Evolutionary conservation across 2,797 vertebrate genomes (phyloP), one percentile per base, ranked within the genome.

Genomic region (Sebastes hopkinsi): DNA sequence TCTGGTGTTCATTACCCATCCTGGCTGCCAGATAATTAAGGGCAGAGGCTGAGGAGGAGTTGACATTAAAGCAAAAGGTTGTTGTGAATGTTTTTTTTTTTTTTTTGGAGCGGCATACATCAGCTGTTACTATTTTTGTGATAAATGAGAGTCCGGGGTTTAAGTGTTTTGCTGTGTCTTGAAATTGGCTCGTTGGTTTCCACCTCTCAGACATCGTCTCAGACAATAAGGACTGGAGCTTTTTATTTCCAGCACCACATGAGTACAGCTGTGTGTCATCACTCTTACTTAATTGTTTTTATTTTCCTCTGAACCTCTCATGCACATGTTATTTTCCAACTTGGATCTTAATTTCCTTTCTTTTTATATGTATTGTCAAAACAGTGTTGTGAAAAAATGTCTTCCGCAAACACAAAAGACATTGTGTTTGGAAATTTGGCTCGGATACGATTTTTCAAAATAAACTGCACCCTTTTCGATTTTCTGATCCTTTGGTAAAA

Each of bases 1-100:
- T 77, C 52, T 27, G 61, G 66, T 80, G 82, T 87, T 93, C 85
- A 86, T 91, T 91, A 89, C 73, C 59, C 32, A 4, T 62, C 72
- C 30, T 32, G 77, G 36, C 82, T 81, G 76, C 30, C 36, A 52
- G 80, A 81, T 91, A 87, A 89, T 89, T 85, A 87, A 80, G 79
- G 74, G 71, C 80, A 79, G 72, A 85, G 52, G 61, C 64, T 64
- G 20, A 50, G 46, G 46, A 50, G 73, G 29, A 74, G 52, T 52
- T 79, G 78, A 88, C 76, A 85, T 83, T 71, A 83, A 55, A 68
- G 73, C 81, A 81, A 82, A 82, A 88, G 88, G 67, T 79, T 87
- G 67, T 79, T 86, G 56, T 69, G 46, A 77, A 81, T 80, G 77
- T 11, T 64, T 71, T 83, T 83, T 42, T 11, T 64, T 71, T 83